These are phyloP conservation scores for Dorcus parallelipipedus DNA, from an alignment of 2,888 invertebrate species.

Conservation along the genomic window DNA sequence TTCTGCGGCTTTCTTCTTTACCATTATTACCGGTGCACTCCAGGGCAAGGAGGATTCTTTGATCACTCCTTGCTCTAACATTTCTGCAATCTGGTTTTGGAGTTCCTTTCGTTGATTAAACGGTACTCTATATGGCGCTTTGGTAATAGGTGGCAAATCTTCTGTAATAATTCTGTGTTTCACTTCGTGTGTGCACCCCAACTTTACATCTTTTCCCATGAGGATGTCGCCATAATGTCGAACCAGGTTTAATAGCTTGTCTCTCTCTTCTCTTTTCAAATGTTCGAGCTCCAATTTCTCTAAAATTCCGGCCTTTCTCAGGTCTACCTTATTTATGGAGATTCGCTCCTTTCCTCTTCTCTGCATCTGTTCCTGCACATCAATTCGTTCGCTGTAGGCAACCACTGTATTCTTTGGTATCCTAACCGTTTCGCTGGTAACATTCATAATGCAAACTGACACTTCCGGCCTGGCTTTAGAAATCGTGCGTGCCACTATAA, in stretches of 20 bases:
- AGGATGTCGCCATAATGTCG: constrained; percentile 1
- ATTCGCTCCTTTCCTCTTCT: too few species aligned
- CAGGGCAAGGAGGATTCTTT: constrained; percentile 22
- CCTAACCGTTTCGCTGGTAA: too few species aligned
- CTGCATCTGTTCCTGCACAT: too few species aligned
- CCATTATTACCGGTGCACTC: constrained; percentile 25
- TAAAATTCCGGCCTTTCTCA: too few species aligned
- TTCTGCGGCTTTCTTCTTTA: constrained; percentile 22
- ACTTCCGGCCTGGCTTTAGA: too few species aligned
- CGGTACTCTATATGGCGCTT: constrained; percentile 19
- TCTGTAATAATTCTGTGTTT: constrained; percentile 13
- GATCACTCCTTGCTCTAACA: constrained; percentile 23
- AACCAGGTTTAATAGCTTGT: background rate
- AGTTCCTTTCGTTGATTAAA: constrained; percentile 8
- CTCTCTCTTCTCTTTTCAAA: too few species aligned
- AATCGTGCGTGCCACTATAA: too few species aligned
- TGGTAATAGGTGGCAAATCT: constrained; percentile 12
- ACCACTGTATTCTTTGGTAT: too few species aligned
- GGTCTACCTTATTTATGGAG: too few species aligned
- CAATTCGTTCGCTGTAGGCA: too few species aligned
- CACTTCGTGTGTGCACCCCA: constrained; percentile 6
- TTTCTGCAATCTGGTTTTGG: constrained; percentile 20
- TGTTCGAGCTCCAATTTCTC: too few species aligned
- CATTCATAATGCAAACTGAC: too few species aligned
- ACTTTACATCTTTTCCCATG: background rate